Evolutionary conservation across 1,140 invertebrate species (phyloP), one percentile per base, ranked within the genome.

Genomic region (Drosophila bifasciata): DNA sequence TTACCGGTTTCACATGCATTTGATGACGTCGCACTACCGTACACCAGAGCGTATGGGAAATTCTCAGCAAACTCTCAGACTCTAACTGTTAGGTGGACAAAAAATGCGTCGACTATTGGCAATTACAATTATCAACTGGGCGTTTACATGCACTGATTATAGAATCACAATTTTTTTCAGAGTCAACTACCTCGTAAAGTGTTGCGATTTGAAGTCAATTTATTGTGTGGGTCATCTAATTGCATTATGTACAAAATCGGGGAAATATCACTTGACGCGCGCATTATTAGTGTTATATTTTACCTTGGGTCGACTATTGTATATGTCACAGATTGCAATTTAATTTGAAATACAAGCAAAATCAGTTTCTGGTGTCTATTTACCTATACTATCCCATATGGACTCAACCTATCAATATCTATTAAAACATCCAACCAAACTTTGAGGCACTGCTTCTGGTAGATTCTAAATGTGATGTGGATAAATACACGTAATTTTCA

Each of bases 1-100:
- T 39, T 60, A 79, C 76, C 57, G 63, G 76, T 75, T 79, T 43
- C 50, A 41, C 7, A 23, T 51, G 36, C 53, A 21, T 15, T 9
- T 44, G 7, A 16, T 75, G 76, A 79, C 72, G 76, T 69, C 45
- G 55, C 41, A 19, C 43, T n/a, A n/a, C 19, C 16, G 23, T 17
- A 13, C 23, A 15, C 64, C 45, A 56, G 16, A 19, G 23, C 52
- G 41, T 56, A 17, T 58, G 71, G 77, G 59, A 71, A 71, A 76
- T 76, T 71, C 70, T 50, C 16, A 32, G 19, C 16, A 13, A 13
- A 36, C 32, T 36, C n/a, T n/a, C 32, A 63, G 39, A 9, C 28
- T 5, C 7, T n/a, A 17, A 23, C 23, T 25, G 32, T 45, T 51
- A 66, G 63, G 59, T 64, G 64, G 41, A 40, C 49, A 68, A 68